These are phyloP conservation scores for Brienomyrus brachyistius DNA, from an alignment of 2,113 vertebrate genomes.

Conservation along the genomic window DNA sequence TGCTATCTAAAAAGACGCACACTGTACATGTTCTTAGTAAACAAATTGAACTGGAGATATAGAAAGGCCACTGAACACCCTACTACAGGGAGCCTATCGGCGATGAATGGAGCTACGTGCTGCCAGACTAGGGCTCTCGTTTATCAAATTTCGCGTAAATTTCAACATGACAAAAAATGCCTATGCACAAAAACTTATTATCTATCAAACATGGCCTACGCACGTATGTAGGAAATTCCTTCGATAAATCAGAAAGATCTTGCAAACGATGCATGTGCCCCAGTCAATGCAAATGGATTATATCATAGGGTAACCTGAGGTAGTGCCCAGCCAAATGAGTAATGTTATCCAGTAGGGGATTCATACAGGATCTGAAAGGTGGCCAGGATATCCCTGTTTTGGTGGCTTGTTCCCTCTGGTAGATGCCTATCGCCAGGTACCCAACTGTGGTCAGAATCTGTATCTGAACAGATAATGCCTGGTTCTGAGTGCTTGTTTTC, in stretches of 20 bases:
- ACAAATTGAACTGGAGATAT: neutral
- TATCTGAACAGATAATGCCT: neutral
- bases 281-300: neutral
- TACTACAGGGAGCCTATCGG: neutral
- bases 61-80: neutral
- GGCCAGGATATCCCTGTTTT: neutral
- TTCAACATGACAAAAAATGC: neutral
- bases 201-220: neutral
- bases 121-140: neutral
- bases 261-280: neutral
- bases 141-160: neutral
- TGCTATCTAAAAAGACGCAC: neutral
- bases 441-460: neutral
- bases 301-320: neutral
- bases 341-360: neutral
- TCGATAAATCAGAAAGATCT: neutral
- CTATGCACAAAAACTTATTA: neutral
- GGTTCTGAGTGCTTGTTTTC: neutral
- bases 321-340: neutral
- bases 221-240: too few species aligned
- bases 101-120: neutral
- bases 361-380: neutral
- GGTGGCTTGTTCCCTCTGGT: neutral
- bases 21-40: neutral
- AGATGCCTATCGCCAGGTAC: neutral